These are phyloP conservation scores for Eupithecia exiguata DNA, from an alignment of 2,888 invertebrate genomes.

Conservation along the genomic window DNA sequence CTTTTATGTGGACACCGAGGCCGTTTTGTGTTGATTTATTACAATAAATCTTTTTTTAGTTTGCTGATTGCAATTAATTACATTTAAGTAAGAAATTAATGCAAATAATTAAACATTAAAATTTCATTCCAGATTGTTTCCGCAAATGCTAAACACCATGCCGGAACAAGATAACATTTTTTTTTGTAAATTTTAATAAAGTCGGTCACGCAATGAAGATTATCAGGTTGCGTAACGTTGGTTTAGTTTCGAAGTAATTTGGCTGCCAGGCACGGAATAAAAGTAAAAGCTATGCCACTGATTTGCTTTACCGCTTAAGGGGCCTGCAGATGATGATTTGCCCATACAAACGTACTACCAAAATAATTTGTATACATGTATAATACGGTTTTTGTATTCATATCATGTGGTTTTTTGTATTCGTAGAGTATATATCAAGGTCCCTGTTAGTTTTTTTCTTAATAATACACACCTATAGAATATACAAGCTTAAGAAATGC, in stretches of 20 bases:
- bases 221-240: conserved; percentile 35
- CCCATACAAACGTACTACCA: no score
- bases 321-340: no score
- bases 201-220: conserved; percentile 36
- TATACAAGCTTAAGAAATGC: no score
- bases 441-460: no score
- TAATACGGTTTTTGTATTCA: no score
- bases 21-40: background rate
- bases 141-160: conserved; percentile 16
- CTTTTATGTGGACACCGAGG: background rate
- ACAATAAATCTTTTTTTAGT: background rate
- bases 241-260: conserved; percentile 29
- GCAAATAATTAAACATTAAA: background rate
- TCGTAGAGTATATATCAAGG: no score
- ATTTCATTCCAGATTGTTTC: background rate
- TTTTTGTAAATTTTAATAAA: conserved; percentile 19
- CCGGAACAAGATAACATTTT: conserved; percentile 9
- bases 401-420: no score
- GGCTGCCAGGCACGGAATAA: conserved; percentile 41
- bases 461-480: no score
- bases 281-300: conserved; percentile 50
- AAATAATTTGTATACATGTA: no score
- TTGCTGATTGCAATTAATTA: background rate
- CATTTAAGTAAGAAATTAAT: background rate
- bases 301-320: conserved; percentile 12